Evolutionary conservation across 2,797 vertebrate species (phyloP), one percentile per base, ranked within the genome.

Genomic region (Chelmon rostratus): DNA sequence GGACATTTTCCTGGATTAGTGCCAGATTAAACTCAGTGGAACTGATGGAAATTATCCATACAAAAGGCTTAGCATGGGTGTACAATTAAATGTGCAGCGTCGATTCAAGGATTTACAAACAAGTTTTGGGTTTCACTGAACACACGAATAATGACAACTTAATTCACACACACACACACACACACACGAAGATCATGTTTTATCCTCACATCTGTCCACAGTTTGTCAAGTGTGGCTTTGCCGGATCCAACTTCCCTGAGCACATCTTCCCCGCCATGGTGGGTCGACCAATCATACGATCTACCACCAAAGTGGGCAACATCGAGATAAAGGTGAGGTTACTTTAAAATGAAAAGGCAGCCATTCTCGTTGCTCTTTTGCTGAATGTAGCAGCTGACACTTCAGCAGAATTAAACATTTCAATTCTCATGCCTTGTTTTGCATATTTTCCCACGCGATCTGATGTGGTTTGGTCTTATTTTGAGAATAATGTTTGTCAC

Each of bases 181-280:
- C 15, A 28, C 23, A 16, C 0, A 38, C 18, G 33, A 5, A 40
- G 3, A 31, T 8, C 11, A 46, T 70, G 23, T 68, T 53, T 78
- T 16, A 61, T 53, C 80, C 47, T 67, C 58, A 86, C 57, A 61
- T 74, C 52, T 57, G 35, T 57, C 12, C 50, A 2, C 91, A 96
- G 96, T 97, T 97, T 84, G 96, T 97, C 69, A 97, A 97, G 64
- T 97, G 96, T 23, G 96, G 96, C 38, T 96, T 94, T 6, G 96
- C 96, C 0, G 96, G 96, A 33, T 96, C 95, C 78, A 97, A 97
- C 92, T 97, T 97, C 86, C 96, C 96, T 0, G 95, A 96, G 1
- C 95, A 97, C 92, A 97, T 97, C 86, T 97, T 97, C 80, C 96
- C 96, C 0, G 96, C 96, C 1, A 81, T 97, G 89, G 94, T 96